phyloP scores from a whole-genome alignment of 2,797 vertebrate species.

The Euthynnus affinis region DNA sequence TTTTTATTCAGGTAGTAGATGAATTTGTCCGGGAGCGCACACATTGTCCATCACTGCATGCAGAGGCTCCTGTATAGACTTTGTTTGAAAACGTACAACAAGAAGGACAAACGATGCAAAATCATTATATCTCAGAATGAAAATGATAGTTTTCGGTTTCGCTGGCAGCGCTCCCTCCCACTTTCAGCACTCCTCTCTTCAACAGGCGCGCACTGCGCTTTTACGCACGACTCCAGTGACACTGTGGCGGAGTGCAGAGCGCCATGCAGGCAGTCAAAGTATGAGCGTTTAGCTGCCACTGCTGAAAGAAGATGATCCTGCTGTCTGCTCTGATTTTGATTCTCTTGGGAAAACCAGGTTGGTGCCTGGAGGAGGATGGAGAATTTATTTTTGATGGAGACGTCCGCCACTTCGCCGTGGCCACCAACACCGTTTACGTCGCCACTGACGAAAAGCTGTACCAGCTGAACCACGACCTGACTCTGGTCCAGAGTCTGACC shows the following conservation, averaged over 20 bases:
- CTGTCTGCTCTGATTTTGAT: conserved; percentile 43
- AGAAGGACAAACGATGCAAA: background rate
- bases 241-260: background rate
- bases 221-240: conserved; percentile 34
- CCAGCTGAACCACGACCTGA: conserved; percentile 86
- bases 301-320: conserved; percentile 53
- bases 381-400: conserved; percentile 51
- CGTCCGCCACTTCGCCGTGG: conserved; percentile 86
- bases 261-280: background rate
- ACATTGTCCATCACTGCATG: background rate
- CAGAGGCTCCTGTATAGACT: too few species aligned
- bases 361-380: conserved; percentile 20
- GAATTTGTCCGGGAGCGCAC: too few species aligned
- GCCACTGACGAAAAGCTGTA: conserved; percentile 88
- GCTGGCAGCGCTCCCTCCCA: conserved; percentile 17
- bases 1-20: too few species aligned
- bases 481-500: conserved; percentile 23
- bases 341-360: conserved; percentile 21
- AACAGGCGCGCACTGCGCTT: background rate
- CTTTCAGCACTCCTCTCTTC: conserved; percentile 36
- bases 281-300: background rate
- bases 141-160: background rate
- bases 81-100: too few species aligned
- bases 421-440: conserved; percentile 81
- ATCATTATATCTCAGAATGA: background rate